Evolutionary conservation across 2,113 vertebrate species (phyloP), one percentile per base, ranked within the genome.

Genomic region (Danionella cerebrum): DNA sequence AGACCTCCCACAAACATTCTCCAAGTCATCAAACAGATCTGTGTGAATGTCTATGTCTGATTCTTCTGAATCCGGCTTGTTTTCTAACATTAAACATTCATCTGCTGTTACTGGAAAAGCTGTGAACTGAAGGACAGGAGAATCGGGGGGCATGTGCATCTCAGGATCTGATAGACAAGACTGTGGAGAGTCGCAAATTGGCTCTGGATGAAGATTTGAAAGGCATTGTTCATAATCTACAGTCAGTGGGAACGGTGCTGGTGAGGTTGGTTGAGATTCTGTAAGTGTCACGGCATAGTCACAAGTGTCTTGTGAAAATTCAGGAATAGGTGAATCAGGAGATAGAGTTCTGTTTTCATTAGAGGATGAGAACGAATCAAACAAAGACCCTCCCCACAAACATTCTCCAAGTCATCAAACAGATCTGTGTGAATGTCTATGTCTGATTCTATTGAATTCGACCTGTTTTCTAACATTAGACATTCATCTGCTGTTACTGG

Each of bases 381-480:
- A 70, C 44, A 76, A 82, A 7, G 41, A 38, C 2, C 18, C 35
- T 45, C 50, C n/a, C n/a, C 53, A 13, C 1, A 5, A 19, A 57
- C 36, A 9, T 19, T 47, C 19, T 65, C 16, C 19, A 57, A 27
- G 25, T 13, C 4, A 55, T 45, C 21, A 38, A 31, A 1, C 14
- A 70, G 65, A 11, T 65, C 19, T 55, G 44, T 24, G 12, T 66
- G 70, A 19, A 57, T 18, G 42, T 79, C 65, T 65, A 16, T 50
- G 9, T 80, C 78, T 72, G 79, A 79, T 5, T 54, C 52, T 18
- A 71, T 2, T 53, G 68, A 79, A 18, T 71, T 53, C 1, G 71
- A 65, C 9, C 73, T 79, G 1, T 71, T 10, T 11, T 73, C 45
- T 41, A 44, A 10, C 1, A 3, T 42, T 18, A 45, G 11, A 14